Evolutionary conservation across 2,888 invertebrate genomes (phyloP), one percentile per base, ranked within the genome.

Genomic region (Pilophorus perplexus): DNA sequence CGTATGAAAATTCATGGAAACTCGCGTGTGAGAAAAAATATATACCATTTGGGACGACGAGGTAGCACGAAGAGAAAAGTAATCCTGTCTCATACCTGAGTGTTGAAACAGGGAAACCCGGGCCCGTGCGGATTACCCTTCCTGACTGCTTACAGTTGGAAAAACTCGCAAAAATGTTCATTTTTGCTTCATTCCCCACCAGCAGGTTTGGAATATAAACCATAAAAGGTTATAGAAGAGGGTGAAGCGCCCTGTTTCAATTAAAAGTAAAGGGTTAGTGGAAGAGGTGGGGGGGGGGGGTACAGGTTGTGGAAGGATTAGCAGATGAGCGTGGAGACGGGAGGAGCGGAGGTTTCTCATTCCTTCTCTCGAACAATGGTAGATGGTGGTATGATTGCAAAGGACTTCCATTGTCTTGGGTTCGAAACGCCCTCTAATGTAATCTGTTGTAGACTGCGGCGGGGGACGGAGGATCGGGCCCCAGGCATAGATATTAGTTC

Each of bases 341-440:
- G n/a, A n/a, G n/a, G n/a, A n/a, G n/a, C n/a, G n/a, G n/a, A 28
- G 46, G 62, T 62, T 62, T 62, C 62, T 62, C 62, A 62, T 62
- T 62, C 38, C 33, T 55, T 8, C 33, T 14, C 48, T n/a, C n/a
- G n/a, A n/a, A n/a, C n/a, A n/a, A n/a, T n/a, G n/a, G n/a, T 42
- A 42, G n/a, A 42, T 18, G 48, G 22, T 48, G 48, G 48, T 48
- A 48, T 48, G 48, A 48, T 48, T 48, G 48, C 48, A 20, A 48
- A 20, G 33, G 48, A 16, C 10, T 33, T 12, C 23, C 48, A 48
- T 48, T 48, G 48, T 48, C 48, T 48, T 48, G 48, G 48, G 20
- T 48, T 18, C 12, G 42, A 23, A 48, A 12, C 48, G 14, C 48
- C 48, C 22, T 8, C 48, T 48, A 48, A 48, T 48, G 48, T 48